Evolutionary conservation across 2,888 invertebrate genomes (phyloP).

Genomic region (Xylophagus ater): DNA sequence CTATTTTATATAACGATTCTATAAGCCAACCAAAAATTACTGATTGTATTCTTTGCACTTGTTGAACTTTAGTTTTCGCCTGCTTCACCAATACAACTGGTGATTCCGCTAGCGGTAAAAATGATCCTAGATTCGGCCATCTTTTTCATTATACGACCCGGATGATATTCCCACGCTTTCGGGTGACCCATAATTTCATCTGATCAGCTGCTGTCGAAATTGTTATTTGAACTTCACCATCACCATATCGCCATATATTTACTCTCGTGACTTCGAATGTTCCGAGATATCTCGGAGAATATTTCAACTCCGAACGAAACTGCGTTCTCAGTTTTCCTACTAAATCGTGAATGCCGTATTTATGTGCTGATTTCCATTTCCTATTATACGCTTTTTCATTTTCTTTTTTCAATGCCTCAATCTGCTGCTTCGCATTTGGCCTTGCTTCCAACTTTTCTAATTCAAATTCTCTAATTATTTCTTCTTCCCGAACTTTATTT

Average conservation of each 20-base stretch:
- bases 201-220: constrained; percentile 10
- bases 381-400: constrained; percentile 7
- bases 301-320: constrained; percentile 15
- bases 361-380: not conserved
- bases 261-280: constrained; percentile 13
- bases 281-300: constrained; percentile 11
- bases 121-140: not conserved
- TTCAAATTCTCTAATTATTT: constrained; percentile 2
- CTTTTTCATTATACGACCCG: not conserved
- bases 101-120: too few species aligned
- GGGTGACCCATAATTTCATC: constrained; percentile 13
- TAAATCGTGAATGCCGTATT: constrained; percentile 10
- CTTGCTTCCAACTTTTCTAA: constrained; percentile 3
- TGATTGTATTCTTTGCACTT: too few species aligned
- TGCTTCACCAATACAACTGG: too few species aligned
- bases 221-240: constrained; percentile 10
- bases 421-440: constrained; percentile 19
- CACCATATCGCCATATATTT: constrained; percentile 10
- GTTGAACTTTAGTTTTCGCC: too few species aligned
- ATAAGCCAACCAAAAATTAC: too few species aligned
- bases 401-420: constrained; percentile 9
- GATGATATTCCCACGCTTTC: constrained; percentile 1
- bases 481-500: constrained; percentile 7
- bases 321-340: constrained; percentile 18
- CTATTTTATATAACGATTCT: too few species aligned